Percentiles rank a stretch among this genome's conserved stretches.
Evolutionary conservation across 2,113 vertebrate genomes (phyloP).

Genomic region (Ageneiosus marmoratus): DNA sequence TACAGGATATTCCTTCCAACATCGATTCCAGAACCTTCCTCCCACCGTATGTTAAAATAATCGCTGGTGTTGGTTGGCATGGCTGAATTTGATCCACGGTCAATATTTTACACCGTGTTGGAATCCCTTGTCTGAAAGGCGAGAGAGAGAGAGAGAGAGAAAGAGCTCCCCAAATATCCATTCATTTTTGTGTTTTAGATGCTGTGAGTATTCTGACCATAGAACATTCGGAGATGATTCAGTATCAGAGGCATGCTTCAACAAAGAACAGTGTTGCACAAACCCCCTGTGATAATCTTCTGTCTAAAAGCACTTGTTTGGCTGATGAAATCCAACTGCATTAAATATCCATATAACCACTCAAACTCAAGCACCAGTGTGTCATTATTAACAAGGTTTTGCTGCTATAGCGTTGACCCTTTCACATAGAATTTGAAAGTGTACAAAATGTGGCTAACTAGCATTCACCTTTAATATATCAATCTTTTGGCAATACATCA

Average conservation of each 20-base stretch:
- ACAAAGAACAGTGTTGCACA: constrained; percentile 40
- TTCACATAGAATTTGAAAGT: no score
- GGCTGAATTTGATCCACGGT: constrained; percentile 44
- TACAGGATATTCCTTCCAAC: constrained; percentile 33
- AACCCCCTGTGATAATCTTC: constrained; percentile 55
- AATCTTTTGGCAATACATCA: no score
- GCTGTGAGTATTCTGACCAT: constrained; percentile 22
- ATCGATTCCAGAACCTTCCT: constrained; percentile 47
- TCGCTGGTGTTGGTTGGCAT: constrained; percentile 45
- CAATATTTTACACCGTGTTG: constrained; percentile 49
- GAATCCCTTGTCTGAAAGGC: constrained; percentile 47
- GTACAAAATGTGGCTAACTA: no score
- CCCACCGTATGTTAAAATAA: constrained; percentile 28
- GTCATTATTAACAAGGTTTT: no score
- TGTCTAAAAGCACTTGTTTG: constrained; percentile 56
- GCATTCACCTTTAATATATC: no score
- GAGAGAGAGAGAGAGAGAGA: constrained; percentile 7
- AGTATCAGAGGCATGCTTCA: constrained; percentile 42
- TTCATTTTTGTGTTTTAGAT: constrained; percentile 11
- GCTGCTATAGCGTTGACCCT: no score
- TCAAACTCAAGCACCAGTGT: no score
- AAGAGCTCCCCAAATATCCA: background rate
- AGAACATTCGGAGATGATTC: constrained; percentile 42
- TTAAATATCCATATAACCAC: no score
- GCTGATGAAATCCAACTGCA: constrained; percentile 54